These are phyloP conservation scores for Anguilla anguilla DNA, from an alignment of 2,797 vertebrate genomes.

Conservation along the genomic window DNA sequence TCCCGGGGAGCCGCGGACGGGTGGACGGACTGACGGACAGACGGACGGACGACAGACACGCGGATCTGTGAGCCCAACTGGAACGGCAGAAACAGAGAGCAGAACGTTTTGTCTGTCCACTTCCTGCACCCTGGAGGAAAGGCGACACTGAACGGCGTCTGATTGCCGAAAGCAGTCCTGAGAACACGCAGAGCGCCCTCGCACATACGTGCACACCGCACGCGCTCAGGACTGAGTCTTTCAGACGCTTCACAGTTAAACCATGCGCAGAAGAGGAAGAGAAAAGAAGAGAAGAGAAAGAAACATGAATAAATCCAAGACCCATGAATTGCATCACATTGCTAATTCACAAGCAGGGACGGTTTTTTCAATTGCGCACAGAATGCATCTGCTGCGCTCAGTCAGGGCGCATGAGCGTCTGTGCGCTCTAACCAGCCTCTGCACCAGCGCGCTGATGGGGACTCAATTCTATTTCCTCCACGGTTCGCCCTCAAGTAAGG, in stretches of 20 bases:
- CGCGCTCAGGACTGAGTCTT: neutral
- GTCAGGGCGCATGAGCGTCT: conserved; percentile 36
- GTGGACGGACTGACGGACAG: neutral
- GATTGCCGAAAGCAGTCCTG: neutral
- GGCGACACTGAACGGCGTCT: neutral
- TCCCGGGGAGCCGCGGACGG: neutral
- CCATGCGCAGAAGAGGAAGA: neutral
- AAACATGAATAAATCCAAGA: neutral
- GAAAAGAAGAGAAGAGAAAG: neutral
- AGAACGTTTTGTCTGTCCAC: neutral
- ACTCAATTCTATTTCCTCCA: conserved; percentile 62
- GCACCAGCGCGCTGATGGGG: conserved; percentile 62
- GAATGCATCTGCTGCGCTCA: conserved; percentile 41
- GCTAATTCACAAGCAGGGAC: neutral
- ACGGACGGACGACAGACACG: neutral
- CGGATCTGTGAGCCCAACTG: neutral
- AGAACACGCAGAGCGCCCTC: neutral
- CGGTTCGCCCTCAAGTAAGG: conserved; percentile 64
- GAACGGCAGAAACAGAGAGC: neutral
- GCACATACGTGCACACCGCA: too few relatives aligned
- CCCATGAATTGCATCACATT: neutral
- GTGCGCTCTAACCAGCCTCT: conserved; percentile 53
- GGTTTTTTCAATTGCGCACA: neutral
- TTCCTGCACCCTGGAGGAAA: neutral
- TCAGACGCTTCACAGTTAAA: neutral